Evolutionary conservation across 2,888 invertebrate genomes (phyloP).

Genomic region (Hyalella azteca): DNA sequence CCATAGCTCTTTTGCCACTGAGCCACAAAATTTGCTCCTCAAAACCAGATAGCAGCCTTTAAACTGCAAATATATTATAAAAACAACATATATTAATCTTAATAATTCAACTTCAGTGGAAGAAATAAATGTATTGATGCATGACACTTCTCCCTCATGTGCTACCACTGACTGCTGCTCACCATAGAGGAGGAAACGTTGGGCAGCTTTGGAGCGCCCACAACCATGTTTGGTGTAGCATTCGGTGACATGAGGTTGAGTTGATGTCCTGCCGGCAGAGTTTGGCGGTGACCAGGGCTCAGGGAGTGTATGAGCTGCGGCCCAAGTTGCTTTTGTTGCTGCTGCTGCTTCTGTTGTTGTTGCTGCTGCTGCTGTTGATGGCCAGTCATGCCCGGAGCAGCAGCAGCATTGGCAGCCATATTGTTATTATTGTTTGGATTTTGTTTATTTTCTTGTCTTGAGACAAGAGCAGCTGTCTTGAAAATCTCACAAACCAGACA

Average conservation of each 20-base stretch:
- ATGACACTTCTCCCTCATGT: no score
- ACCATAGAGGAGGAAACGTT: constrained; percentile 5
- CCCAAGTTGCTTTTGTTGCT: constrained; percentile 60
- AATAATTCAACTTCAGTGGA: no score
- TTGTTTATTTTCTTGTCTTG: constrained; percentile 68
- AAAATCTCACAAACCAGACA: constrained; percentile 90
- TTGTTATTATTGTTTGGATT: constrained; percentile 33
- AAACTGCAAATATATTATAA: no score
- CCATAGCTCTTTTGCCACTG: no score
- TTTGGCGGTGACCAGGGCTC: constrained; percentile 8
- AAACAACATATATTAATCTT: no score
- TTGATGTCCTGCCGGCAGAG: not conserved
- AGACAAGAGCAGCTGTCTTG: constrained; percentile 91
- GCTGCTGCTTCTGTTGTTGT: constrained; percentile 61
- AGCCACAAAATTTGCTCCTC: no score
- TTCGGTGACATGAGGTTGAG: constrained; percentile 18
- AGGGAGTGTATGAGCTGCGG: constrained; percentile 7
- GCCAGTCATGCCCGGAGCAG: constrained; percentile 40
- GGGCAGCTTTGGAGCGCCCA: not conserved
- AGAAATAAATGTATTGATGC: no score
- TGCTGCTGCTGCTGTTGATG: constrained; percentile 42
- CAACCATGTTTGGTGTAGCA: not conserved
- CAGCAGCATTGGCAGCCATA: constrained; percentile 49
- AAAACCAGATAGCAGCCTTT: no score
- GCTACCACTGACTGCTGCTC: not conserved